Conservation (phyloP, 2,888 invertebrate genomes). For the Folsomia candida region DNA sequence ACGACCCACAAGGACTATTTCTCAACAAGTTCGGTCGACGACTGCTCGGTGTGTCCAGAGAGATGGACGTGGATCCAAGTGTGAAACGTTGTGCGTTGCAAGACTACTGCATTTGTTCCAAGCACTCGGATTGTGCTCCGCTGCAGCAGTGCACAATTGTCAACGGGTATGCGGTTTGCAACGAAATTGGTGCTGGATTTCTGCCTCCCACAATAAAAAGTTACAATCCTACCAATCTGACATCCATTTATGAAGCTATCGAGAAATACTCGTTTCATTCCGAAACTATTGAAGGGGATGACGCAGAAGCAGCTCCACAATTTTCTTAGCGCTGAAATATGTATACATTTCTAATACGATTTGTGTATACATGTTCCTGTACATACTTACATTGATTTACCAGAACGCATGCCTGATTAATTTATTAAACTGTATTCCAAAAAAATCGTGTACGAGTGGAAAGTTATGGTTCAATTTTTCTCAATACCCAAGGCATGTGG, state of each 20-base stretch:
- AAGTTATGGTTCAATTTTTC: conserved; percentile 10
- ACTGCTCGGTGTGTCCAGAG: conserved; percentile 21
- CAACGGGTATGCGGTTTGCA: conserved; percentile 28
- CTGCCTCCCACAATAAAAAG: conserved; percentile 3
- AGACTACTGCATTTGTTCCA: conserved; percentile 35
- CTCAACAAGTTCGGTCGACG: conserved; percentile 38
- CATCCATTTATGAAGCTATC: neutral
- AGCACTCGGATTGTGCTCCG: conserved; percentile 29
- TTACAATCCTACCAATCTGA: neutral
- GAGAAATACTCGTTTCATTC: neutral
- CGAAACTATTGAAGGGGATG: neutral
- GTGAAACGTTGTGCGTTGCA: conserved; percentile 31
- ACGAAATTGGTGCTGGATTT: conserved; percentile 14
- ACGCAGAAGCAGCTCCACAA: neutral
- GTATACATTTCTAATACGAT: neutral
- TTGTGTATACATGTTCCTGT: neutral
- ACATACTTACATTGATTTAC: too few relatives aligned
- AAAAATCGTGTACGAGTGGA: neutral
- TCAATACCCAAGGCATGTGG: conserved; percentile 32
- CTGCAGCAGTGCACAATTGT: conserved; percentile 26
- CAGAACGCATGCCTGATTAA: too few relatives aligned
- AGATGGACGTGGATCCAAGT: conserved; percentile 30
- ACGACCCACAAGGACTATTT: conserved; percentile 35
- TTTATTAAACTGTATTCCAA: too few relatives aligned
- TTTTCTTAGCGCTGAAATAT: neutral